phyloP scores from a whole-genome alignment of 2,888 invertebrate species.

The Salpingus planirostris region DNA sequence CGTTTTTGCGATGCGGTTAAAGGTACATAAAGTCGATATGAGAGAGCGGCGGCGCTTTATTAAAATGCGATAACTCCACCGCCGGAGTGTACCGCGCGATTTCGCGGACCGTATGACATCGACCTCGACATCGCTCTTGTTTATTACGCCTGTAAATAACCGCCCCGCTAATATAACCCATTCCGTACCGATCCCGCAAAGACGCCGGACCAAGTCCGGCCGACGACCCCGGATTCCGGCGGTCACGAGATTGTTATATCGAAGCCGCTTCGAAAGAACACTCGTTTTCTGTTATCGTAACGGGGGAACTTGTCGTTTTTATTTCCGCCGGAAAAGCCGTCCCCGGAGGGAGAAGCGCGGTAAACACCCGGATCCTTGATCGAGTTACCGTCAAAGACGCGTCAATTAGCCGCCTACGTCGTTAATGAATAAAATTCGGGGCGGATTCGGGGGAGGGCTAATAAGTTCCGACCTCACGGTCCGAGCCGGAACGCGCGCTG shows the following conservation, averaged over 20 bases:
- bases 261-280: too few species aligned
- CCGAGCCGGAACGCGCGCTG: conserved; percentile 18
- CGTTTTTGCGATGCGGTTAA: neutral
- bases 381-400: too few species aligned
- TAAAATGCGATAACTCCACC: conserved; percentile 2
- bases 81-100: neutral
- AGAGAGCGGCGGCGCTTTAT: neutral
- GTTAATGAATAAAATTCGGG: too few species aligned
- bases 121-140: conserved; percentile 8
- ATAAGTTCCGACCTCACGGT: conserved; percentile 12
- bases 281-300: too few species aligned
- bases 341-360: too few species aligned
- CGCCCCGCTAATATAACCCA: conserved; percentile 13
- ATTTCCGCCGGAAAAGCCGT: too few species aligned
- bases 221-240: conserved; percentile 19
- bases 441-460: conserved; percentile 5
- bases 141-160: conserved; percentile 15
- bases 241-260: conserved; percentile 20
- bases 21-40: neutral
- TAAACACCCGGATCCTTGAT: too few species aligned
- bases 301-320: too few species aligned
- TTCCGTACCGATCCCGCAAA: conserved; percentile 17
- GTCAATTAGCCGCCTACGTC: too few species aligned
- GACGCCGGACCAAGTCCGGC: conserved; percentile 17
- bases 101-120: neutral